phyloP scores from a whole-genome alignment of 2,797 vertebrate genomes.

The Ataeniobius toweri region DNA sequence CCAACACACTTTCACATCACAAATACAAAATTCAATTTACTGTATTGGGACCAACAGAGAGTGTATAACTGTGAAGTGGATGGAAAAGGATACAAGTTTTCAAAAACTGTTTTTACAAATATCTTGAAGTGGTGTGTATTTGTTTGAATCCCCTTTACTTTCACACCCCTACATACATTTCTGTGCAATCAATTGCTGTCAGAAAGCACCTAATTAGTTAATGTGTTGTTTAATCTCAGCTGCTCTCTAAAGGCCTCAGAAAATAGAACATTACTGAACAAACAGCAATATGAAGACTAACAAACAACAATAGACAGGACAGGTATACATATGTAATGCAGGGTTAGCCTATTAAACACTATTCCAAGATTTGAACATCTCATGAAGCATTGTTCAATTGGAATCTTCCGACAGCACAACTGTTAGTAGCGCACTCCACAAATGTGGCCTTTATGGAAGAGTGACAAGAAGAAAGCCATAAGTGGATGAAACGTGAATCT shows the following conservation, averaged over 20 bases:
- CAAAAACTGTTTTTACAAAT: not conserved
- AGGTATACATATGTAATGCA: not conserved
- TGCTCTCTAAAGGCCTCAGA: not conserved
- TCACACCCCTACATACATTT: not conserved
- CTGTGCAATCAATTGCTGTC: not conserved
- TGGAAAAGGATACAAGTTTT: not conserved
- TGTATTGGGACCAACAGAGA: not conserved
- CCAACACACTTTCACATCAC: not conserved
- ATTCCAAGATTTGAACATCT: not conserved
- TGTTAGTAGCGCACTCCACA: not conserved
- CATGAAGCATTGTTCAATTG: not conserved
- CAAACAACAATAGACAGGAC: not conserved
- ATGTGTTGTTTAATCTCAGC: not conserved
- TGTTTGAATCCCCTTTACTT: not conserved
- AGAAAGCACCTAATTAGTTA: not conserved
- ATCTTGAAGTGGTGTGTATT: not conserved
- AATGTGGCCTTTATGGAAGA: not conserved
- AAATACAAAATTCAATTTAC: not conserved
- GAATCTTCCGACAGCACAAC: not conserved
- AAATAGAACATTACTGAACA: not conserved
- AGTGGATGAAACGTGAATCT: not conserved
- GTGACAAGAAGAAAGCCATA: not conserved
- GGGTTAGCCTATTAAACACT: not conserved
- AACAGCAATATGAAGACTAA: not conserved
- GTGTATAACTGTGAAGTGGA: not conserved